Evolutionary conservation across 2,113 vertebrate species (phyloP), one percentile per base, ranked within the genome.

Genomic region (Hippocampus guttulatus): DNA sequence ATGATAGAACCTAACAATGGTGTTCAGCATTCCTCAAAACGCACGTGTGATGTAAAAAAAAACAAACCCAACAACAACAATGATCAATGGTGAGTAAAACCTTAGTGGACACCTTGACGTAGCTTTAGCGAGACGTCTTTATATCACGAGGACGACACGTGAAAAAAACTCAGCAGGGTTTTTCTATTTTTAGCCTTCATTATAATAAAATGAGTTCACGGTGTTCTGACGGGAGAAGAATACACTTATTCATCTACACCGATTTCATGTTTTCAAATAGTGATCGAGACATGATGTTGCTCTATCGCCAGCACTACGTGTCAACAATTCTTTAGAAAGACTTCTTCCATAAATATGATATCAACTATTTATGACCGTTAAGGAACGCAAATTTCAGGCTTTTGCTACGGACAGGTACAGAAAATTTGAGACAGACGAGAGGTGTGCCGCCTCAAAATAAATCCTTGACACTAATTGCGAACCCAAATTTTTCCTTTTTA

Each of bases 131-230:
- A 51, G 25, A 61, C 58, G 16, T 43, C 14, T 73, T 49, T 57
- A 20, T 58, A 25, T 61, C 23, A 66, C 40, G 65, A 55, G 57
- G 23, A n/a, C 1, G 1, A 64, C 41, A 3, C 12, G n/a, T 23
- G 38, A 23, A 64, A 64, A 25, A 68, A 51, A 27, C 30, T 54
- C 43, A 40, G 23, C 5, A 1, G 4, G 52, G 21, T 2, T 69
- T 68, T 68, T 49, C 68, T 57, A 68, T 79, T 70, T 68, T 62
- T 38, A 69, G 40, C 38, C 58, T 69, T 38, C 69, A 47, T 40
- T 3, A 74, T 21, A 30, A 43, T 30, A 62, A 57, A 55, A 60
- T 43, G 33, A 72, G 40, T 23, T 20, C 51, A 33, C 55, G 7
- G 5, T 20, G 63, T 45, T 47, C 9, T 10, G 12, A 55, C 25